Evolutionary conservation across 2,797 vertebrate species (phyloP).

Genomic region (Tokudaia muenninki): DNA sequence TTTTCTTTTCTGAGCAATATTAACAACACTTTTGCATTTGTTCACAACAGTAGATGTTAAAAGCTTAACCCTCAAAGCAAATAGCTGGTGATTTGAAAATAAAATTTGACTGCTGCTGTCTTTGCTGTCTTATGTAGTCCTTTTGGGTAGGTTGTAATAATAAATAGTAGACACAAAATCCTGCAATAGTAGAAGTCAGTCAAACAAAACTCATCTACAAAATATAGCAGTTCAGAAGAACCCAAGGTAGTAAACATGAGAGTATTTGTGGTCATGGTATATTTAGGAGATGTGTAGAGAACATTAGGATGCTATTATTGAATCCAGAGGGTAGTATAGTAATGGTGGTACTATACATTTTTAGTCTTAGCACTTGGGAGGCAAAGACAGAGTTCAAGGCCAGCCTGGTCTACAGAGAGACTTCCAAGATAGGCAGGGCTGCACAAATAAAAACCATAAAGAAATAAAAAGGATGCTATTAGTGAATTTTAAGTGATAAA

Average conservation of each 20-base stretch:
- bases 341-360: too few relatives aligned
- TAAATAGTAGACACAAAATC: not conserved
- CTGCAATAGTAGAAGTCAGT: not conserved
- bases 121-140: not conserved
- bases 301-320: not conserved
- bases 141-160: not conserved
- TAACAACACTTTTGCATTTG: not conserved
- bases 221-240: not conserved
- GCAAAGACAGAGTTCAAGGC: not conserved
- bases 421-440: too few relatives aligned
- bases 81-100: not conserved
- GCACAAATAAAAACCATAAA: too few relatives aligned
- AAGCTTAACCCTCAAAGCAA: not conserved
- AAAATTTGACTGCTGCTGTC: not conserved
- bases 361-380: not conserved
- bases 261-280: not conserved
- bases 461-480: not conserved
- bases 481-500: constrained; percentile 31
- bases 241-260: not conserved
- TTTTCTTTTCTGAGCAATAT: not conserved
- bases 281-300: not conserved
- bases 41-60: not conserved
- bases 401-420: not conserved
- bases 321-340: not conserved
- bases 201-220: not conserved